Percentiles rank a stretch among this genome's conserved stretches.
These are phyloP conservation scores for Indicator maculatus DNA, from an alignment of 2,113 vertebrate genomes.

Conservation along the genomic window DNA sequence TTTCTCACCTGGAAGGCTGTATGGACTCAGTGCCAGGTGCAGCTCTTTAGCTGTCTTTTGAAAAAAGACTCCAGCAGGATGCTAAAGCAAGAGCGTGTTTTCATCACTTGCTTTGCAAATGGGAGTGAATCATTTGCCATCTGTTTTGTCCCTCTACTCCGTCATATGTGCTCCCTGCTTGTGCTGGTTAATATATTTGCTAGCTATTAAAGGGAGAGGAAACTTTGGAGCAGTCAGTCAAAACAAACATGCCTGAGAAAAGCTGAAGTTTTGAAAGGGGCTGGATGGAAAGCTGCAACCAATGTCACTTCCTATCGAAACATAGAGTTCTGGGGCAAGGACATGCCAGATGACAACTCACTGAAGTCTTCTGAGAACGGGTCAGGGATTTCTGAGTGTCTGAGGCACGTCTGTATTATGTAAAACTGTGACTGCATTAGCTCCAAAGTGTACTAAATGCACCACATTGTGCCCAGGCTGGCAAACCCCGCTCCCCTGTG, in stretches of 20 bases:
- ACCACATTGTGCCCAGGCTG: not conserved
- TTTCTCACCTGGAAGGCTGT: not conserved
- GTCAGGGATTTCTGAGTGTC: not conserved
- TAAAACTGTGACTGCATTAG: not conserved
- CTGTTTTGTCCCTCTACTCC: slow-evolving; percentile 42
- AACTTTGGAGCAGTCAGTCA: slow-evolving; percentile 60
- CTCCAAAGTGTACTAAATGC: not conserved
- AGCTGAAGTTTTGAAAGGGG: not conserved
- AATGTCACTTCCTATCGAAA: not conserved
- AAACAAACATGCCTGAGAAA: slow-evolving; percentile 53
- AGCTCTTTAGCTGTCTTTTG: not conserved
- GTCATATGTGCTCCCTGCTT: slow-evolving; percentile 44
- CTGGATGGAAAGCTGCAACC: not conserved
- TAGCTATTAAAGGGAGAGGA: slow-evolving; percentile 51
- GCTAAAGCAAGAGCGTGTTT: slow-evolving; percentile 34
- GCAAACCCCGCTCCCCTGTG: not conserved
- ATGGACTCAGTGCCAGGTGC: not conserved
- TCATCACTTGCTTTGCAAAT: not conserved
- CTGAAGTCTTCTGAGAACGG: fast-evolving
- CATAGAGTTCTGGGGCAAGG: not conserved
- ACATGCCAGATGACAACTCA: not conserved
- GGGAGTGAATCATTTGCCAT: slow-evolving; percentile 65
- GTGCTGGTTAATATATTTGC: slow-evolving; percentile 54
- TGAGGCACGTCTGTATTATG: not conserved
- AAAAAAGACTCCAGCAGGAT: slow-evolving; percentile 15